Evolutionary conservation across 2,797 vertebrate species (phyloP), one percentile per base, ranked within the genome.

Genomic region (Gymnoscopelus braueri): DNA sequence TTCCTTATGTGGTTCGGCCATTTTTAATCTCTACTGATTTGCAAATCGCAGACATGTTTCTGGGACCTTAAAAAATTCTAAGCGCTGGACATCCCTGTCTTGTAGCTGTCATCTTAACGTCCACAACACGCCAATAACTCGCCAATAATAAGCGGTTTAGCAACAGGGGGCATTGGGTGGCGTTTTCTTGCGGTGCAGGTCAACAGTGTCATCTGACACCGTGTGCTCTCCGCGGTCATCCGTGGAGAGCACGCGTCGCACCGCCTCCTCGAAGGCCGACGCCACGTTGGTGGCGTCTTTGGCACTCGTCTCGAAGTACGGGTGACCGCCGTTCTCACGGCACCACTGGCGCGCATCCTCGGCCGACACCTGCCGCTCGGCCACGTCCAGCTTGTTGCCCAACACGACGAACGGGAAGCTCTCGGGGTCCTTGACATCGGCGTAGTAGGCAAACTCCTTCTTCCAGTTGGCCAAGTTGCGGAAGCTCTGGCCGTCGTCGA

Each of bases 291-390:
- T 98, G 48, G 98, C 93, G 72, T 98, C 98, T 86, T 97, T 98
- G 56, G 97, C 98, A 29, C 97, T 98, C 0, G 96, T 99, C 92
- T 99, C 97, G 77, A 97, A 99, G 89, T 99, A 99, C 0, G 97
- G 95, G 81, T 95, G 91, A 65, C 96, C 95, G 5, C 98, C 97
- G 23, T 97, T 98, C 72, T 98, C 96, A 4, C 89, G 88, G 88
- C 98, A 98, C 97, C 98, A 99, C 78, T 87, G 90, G 48, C 95
- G 93, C 0, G 91, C 98, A 26, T 98, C 97, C 81, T 98, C 98
- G 2, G 86, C 77, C 0, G 96, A 95, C 70, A 99, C 97, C 74
- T 99, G 98, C 49, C 96, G 92, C 65, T 98, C 95, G 0, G 85
- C 86, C 0, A 97, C 96, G 26, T 99, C 97, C 80, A 97, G 57